Percentiles rank a stretch among this genome's conserved stretches.
phyloP scores from a whole-genome alignment of 92 coral and sea anemone species.

The Epizoanthus scotinus region DNA sequence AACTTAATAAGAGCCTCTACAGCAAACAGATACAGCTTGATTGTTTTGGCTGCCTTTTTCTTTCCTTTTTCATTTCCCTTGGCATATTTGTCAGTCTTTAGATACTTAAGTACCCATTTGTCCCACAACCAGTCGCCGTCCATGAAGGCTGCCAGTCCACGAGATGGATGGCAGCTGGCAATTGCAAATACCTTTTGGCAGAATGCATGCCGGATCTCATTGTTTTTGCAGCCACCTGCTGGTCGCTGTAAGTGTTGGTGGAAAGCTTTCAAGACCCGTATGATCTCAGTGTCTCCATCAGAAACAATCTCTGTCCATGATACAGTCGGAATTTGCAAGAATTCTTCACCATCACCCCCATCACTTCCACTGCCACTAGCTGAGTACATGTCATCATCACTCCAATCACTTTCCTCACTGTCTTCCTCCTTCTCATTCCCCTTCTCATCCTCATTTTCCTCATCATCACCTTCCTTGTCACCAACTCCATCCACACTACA shows the following conservation, averaged over 20 bases:
- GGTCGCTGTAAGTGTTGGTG: constrained; percentile 6
- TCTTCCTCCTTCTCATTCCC: background rate
- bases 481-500: too few relatives aligned
- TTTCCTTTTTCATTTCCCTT: constrained; percentile 6
- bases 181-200: constrained; percentile 6
- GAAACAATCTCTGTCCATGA: background rate
- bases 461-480: background rate
- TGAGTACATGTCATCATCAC: constrained; percentile 2
- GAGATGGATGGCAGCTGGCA: constrained; percentile 17
- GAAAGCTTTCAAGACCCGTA: background rate
- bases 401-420: background rate
- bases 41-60: constrained; percentile 4
- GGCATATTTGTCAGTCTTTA: background rate
- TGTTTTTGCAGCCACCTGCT: constrained; percentile 10
- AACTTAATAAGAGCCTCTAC: background rate
- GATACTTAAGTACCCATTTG: constrained; percentile 10
- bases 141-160: background rate
- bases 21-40: constrained; percentile 6
- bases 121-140: constrained; percentile 12
- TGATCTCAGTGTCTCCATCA: background rate
- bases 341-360: background rate
- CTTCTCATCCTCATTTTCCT: background rate
- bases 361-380: background rate
- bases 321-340: background rate
- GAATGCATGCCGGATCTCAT: background rate